Evolutionary conservation across 2,797 vertebrate genomes (phyloP).

Genomic region (Enteromius fasciolatus): DNA sequence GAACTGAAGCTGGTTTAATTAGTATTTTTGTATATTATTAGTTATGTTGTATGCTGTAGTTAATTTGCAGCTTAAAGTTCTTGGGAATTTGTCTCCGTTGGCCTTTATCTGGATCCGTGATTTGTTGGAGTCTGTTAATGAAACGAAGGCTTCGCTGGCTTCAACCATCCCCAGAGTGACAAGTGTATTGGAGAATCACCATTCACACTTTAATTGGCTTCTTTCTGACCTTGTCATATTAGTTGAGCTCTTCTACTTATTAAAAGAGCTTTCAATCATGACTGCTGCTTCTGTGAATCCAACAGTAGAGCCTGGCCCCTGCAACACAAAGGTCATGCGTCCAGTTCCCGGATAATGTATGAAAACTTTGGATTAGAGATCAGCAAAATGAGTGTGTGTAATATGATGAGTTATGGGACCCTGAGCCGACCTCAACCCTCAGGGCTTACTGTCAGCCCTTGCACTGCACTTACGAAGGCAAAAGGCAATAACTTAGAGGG

Average conservation of each 20-base stretch:
- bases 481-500: no score
- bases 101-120: conserved; percentile 1
- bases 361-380: neutral
- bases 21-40: neutral
- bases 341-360: neutral
- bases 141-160: conserved; percentile 26
- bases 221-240: neutral
- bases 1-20: neutral
- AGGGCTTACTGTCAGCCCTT: no score
- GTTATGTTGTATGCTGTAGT: neutral
- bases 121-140: conserved; percentile 26
- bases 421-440: no score
- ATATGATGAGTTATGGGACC: neutral
- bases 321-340: neutral
- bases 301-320: neutral
- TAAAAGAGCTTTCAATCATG: conserved; percentile 11
- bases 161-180: neutral
- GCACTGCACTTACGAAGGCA: no score
- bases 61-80: neutral
- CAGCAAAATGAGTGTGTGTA: neutral
- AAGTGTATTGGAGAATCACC: conserved; percentile 17
- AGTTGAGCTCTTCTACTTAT: neutral
- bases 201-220: conserved; percentile 31
- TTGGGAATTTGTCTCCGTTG: neutral
- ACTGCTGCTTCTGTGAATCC: neutral